phyloP scores from a whole-genome alignment of 1,140 invertebrate genomes.

The Ooceraea biroi region DNA sequence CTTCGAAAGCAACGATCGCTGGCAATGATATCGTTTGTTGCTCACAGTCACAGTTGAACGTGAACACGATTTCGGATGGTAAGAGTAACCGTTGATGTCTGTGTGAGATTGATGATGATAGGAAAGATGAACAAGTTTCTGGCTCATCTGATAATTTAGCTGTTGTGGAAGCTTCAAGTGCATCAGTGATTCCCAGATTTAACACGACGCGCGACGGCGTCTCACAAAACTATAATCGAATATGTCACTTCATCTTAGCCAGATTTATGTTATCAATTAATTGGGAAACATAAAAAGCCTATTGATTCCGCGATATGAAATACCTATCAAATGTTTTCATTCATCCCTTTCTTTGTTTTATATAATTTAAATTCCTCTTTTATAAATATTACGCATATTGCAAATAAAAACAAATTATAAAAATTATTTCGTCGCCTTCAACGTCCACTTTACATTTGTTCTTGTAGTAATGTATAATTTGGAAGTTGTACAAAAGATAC shows the following conservation, averaged over 20 bases:
- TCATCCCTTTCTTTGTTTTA: no score
- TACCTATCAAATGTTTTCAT: no score
- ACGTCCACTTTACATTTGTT: no score
- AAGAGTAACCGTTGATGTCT: slow-evolving; percentile 1
- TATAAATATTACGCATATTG: no score
- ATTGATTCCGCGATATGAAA: no score
- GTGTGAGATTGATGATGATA: not conserved
- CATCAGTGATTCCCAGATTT: slow-evolving; percentile 37
- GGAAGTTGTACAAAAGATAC: not conserved
- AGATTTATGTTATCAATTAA: no score
- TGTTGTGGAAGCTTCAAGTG: slow-evolving; percentile 8
- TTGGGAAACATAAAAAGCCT: no score
- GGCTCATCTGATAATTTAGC: slow-evolving; percentile 19
- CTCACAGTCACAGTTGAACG: not conserved
- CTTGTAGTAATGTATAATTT: not conserved
- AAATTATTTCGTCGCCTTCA: no score
- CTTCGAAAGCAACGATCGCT: slow-evolving; percentile 20
- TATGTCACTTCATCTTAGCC: no score
- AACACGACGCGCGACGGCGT: not conserved
- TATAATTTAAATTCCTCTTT: no score
- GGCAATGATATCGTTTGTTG: slow-evolving; percentile 3
- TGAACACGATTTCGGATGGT: not conserved
- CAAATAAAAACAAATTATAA: no score
- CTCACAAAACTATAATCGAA: no score
- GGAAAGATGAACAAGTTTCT: slow-evolving; percentile 25